Conservation (phyloP, 2,888 invertebrate species). For the Tiliacea aurago region DNA sequence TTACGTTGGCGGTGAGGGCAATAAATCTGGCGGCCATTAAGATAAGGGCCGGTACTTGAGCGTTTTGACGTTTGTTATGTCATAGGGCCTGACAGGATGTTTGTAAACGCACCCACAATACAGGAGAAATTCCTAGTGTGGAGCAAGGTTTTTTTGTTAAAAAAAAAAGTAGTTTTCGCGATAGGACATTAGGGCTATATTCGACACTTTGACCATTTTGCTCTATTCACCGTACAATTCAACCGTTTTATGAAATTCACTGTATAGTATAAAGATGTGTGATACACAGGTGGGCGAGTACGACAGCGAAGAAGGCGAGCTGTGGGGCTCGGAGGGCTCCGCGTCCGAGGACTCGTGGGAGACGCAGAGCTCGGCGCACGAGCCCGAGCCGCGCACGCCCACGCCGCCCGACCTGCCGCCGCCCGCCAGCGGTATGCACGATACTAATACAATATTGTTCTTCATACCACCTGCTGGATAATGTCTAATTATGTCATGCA, state of each 20-base stretch:
- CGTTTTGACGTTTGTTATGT: too few relatives aligned
- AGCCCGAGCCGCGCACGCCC: conserved; percentile 75
- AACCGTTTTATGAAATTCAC: not conserved
- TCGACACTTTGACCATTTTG: not conserved
- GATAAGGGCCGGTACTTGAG: too few relatives aligned
- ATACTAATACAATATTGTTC: too few relatives aligned
- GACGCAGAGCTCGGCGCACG: conserved; percentile 93
- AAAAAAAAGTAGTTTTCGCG: not conserved
- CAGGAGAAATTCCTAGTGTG: too few relatives aligned
- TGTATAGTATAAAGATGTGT: not conserved
- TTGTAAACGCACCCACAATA: too few relatives aligned
- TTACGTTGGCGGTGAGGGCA: too few relatives aligned
- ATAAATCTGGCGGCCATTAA: too few relatives aligned
- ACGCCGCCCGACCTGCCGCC: conserved; percentile 52
- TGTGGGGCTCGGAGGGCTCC: conserved; percentile 93
- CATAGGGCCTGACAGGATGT: too few relatives aligned
- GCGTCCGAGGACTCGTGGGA: conserved; percentile 95
- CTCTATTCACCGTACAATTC: not conserved
- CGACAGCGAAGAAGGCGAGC: conserved; percentile 94
- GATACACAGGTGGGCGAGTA: conserved; percentile 91
- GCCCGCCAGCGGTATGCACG: conserved; percentile 25
- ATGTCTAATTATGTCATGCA: too few relatives aligned
- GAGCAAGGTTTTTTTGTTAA: too few relatives aligned
- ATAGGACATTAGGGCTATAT: not conserved
- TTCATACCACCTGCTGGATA: too few relatives aligned